A percentile compares a stretch with the other conserved stretches of the same genome.
Conservation (phyloP, 2,888 invertebrate species). For the Aphelenchoides bicaudatus region DNA sequence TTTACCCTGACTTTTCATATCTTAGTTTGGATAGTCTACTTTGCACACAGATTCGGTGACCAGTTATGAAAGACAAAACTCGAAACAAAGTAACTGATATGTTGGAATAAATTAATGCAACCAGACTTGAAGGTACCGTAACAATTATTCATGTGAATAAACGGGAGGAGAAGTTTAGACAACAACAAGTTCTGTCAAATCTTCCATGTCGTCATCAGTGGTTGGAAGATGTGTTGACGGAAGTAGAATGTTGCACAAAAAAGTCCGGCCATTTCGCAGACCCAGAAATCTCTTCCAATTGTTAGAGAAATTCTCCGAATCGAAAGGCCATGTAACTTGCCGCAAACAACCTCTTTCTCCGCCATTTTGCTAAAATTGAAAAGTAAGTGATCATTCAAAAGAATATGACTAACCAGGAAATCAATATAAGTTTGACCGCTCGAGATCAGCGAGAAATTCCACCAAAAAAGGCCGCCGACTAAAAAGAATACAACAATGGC, state of each 20-base stretch:
- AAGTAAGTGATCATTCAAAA: not conserved
- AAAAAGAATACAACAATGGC: slow-evolving; percentile 32
- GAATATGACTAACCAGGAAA: slow-evolving; percentile 27
- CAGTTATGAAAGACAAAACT: no score
- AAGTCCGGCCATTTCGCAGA: slow-evolving; percentile 27
- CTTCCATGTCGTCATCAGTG: slow-evolving; percentile 11
- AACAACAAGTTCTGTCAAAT: not conserved
- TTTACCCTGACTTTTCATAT: no score
- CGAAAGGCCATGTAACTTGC: slow-evolving; percentile 27
- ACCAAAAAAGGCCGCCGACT: slow-evolving; percentile 37
- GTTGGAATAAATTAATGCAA: no score
- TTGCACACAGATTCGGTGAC: no score
- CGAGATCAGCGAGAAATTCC: slow-evolving; percentile 41
- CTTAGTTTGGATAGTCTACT: no score
- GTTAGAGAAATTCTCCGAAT: slow-evolving; percentile 23
- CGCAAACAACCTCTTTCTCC: slow-evolving; percentile 19
- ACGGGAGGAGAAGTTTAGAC: slow-evolving; percentile 7
- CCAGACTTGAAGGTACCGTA: no score
- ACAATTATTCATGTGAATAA: no score
- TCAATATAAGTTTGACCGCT: slow-evolving; percentile 37
- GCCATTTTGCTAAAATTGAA: slow-evolving; percentile 8
- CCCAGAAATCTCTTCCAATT: slow-evolving; percentile 35
- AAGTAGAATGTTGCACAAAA: slow-evolving; percentile 31
- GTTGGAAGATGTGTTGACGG: slow-evolving; percentile 34
- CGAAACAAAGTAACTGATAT: no score